Percentiles rank a stretch among this genome's conserved stretches.
Conservation (phyloP, 2,113 vertebrate genomes). For the Nycticorax nycticorax region DNA sequence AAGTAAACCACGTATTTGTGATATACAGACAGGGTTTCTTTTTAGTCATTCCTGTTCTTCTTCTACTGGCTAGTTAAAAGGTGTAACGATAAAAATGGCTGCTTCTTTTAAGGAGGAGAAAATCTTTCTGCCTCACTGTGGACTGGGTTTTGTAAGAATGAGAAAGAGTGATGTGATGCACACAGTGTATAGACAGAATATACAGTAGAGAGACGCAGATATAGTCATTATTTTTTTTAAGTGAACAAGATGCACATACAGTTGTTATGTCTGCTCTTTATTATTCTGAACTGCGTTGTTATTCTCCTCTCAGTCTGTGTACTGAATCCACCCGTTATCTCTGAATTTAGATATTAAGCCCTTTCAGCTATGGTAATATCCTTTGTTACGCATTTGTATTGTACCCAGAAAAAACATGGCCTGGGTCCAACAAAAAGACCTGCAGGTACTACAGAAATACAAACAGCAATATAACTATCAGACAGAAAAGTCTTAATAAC, state of each 20-base stretch:
- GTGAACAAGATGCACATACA: not conserved
- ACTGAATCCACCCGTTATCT: not conserved
- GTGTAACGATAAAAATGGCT: not conserved
- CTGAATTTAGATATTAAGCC: not conserved
- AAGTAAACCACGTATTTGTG: not conserved
- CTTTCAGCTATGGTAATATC: not conserved
- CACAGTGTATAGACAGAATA: not conserved
- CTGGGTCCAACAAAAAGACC: not conserved
- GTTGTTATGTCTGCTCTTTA: not conserved
- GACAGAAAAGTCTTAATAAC: not conserved
- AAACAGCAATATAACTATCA: not conserved
- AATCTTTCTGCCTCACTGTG: not conserved
- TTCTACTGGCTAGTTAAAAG: not conserved
- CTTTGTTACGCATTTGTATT: not conserved
- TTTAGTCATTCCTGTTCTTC: not conserved
- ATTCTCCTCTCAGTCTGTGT: not conserved
- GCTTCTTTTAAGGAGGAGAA: not conserved
- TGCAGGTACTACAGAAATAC: not conserved
- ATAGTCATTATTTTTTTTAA: not conserved
- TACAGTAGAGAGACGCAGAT: not conserved
- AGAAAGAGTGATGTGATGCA: not conserved
- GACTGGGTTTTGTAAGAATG: not conserved
- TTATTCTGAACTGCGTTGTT: not conserved
- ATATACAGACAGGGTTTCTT: not conserved
- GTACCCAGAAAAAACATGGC: not conserved